These are phyloP conservation scores for Phania funesta DNA, from an alignment of 2,888 invertebrate genomes.

Conservation along the genomic window DNA sequence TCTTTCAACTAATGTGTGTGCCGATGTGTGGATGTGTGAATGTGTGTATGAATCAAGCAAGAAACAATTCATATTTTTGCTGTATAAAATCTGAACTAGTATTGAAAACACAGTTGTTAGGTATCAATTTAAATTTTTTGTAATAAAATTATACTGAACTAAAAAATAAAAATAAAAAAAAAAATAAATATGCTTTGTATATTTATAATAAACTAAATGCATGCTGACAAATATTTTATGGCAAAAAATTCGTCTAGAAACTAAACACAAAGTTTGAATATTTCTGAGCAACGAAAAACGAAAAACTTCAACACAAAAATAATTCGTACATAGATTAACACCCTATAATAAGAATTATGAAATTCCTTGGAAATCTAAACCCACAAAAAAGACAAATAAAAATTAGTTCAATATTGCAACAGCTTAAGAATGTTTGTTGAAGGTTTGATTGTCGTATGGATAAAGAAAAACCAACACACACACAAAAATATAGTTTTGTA, in stretches of 20 bases:
- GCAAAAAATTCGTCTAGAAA: slow-evolving; percentile 52
- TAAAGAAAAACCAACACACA: slow-evolving; percentile 40
- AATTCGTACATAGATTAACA: slow-evolving; percentile 51
- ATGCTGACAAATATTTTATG: slow-evolving; percentile 64
- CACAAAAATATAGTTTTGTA: slow-evolving; percentile 19
- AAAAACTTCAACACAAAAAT: slow-evolving; percentile 19
- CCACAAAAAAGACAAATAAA: slow-evolving; percentile 1
- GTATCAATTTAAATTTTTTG: slow-evolving; percentile 61
- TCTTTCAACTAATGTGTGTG: slow-evolving; percentile 6
- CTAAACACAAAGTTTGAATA: slow-evolving; percentile 12
- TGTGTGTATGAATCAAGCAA: slow-evolving; percentile 22
- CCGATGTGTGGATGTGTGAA: slow-evolving; percentile 1
- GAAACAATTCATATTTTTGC: slow-evolving; percentile 18
- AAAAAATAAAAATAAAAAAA: slow-evolving; percentile 9
- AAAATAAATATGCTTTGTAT: background rate
- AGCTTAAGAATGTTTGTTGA: slow-evolving; percentile 61
- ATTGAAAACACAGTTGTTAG: slow-evolving; percentile 63
- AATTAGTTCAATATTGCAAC: slow-evolving; percentile 65
- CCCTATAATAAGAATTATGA: slow-evolving; percentile 64
- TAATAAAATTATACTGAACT: slow-evolving; percentile 41
- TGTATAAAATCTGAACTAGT: slow-evolving; percentile 15
- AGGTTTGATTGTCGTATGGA: slow-evolving; percentile 60
- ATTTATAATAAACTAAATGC: slow-evolving; percentile 53
- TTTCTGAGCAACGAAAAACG: no score
- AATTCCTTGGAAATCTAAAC: slow-evolving; percentile 55